Evolutionary conservation across 2,797 vertebrate genomes (phyloP), one percentile per base, ranked within the genome.

Genomic region (Ibycter americanus): DNA sequence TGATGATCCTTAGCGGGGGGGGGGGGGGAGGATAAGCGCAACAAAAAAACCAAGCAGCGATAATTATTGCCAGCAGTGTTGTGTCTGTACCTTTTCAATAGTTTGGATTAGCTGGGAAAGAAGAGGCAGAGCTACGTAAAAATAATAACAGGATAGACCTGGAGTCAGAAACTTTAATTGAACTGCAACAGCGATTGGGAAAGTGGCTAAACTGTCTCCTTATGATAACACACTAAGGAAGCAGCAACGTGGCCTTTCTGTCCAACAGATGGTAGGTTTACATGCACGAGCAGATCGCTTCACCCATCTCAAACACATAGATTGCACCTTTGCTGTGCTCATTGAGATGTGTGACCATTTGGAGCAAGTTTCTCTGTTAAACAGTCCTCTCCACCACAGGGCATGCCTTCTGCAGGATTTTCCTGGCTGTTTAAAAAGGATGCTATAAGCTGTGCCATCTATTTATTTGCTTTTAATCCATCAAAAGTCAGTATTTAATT

Each of bases 401-500:
- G 34, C 59, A 63, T 82, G 59, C 54, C 36, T 74, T 70, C 61
- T 63, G 90, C 38, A 56, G 56, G 67, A 59, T 90, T 87, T 63
- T 66, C 31, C 83, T 96, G 46, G 38, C 29, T 84, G 49, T 83
- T 92, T 83, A 87, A 40, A 40, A 74, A 40, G 34, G 56, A 23
- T 51, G 66, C 26, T 87, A 56, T 20, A 65, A 59, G 0, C n/a
- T 88, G 16, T 88, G 8, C 58, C 12, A 1, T 49, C 38, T 36
- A 10, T 49, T 12, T 22, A 46, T 54, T 78, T 81, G 36, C 6
- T 93, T 97, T 97, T 92, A 94, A 92, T 97, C 83, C 89, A 67
- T 84, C 44, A 68, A 27, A 63, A 95, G 61, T 74, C 89, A 78
- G 79, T 81, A 91, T 95, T 97, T 96, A 96, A 97, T 97, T 96